Percentiles rank a stretch among this genome's conserved stretches.
Conservation (phyloP, 2,113 vertebrate genomes). For the Ptilorrhoa leucosticta region DNA sequence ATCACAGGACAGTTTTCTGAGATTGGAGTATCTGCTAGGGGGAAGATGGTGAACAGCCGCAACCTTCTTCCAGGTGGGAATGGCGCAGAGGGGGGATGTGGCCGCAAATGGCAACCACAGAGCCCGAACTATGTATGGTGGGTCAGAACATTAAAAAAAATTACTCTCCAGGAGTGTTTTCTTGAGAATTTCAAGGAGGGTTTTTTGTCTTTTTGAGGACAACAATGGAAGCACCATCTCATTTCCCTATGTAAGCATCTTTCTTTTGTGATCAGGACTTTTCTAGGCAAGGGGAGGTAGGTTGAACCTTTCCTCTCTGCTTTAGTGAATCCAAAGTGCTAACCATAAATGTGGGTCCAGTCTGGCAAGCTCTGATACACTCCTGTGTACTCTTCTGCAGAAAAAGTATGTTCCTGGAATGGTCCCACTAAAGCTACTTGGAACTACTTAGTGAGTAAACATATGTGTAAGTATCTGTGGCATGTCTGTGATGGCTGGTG, state of each 20-base stretch:
- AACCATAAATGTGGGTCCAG: neutral
- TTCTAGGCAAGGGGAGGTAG: neutral
- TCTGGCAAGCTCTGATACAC: neutral
- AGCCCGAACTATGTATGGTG: rapidly evolving
- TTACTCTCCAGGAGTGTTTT: neutral
- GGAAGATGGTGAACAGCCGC: neutral
- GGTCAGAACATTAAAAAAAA: neutral
- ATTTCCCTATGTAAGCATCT: neutral
- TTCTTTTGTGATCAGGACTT: neutral
- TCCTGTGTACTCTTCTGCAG: neutral
- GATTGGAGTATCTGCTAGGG: neutral
- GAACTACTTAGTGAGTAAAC: neutral
- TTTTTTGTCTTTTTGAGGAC: neutral
- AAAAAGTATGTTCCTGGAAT: neutral
- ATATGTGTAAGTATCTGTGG: neutral
- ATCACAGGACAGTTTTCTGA: neutral
- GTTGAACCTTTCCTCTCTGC: neutral
- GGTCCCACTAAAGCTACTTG: neutral
- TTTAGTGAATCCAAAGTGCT: neutral
- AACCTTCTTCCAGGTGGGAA: neutral
- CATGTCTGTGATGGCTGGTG: neutral
- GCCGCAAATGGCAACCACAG: neutral
- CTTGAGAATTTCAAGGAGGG: neutral
- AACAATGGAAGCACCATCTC: neutral
- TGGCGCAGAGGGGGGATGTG: neutral